These are phyloP conservation scores for Sinelater perroti DNA, from an alignment of 2,888 invertebrate species.

Conservation along the genomic window DNA sequence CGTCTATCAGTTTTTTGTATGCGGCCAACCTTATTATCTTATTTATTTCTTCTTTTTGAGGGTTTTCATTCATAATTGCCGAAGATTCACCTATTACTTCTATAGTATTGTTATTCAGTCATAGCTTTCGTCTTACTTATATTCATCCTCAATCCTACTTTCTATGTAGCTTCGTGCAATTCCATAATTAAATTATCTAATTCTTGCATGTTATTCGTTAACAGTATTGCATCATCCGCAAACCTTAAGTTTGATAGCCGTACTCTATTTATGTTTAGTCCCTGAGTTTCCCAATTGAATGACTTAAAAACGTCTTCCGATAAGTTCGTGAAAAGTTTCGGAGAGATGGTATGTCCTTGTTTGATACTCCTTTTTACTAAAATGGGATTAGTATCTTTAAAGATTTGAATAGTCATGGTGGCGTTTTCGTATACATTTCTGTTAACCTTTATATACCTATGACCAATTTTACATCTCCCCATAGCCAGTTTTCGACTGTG, in stretches of 20 bases:
- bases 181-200: too few relatives aligned
- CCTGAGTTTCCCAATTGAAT: background rate
- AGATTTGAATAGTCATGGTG: background rate
- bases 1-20: too few relatives aligned
- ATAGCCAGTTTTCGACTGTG: background rate
- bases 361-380: background rate
- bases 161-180: too few relatives aligned
- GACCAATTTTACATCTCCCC: constrained; percentile 1
- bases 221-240: constrained; percentile 5
- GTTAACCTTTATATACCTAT: background rate
- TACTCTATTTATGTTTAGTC: constrained; percentile 6
- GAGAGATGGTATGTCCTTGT: background rate
- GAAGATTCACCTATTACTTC: too few relatives aligned
- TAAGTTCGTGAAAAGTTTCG: background rate
- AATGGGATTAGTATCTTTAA: background rate
- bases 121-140: too few relatives aligned
- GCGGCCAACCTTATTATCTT: too few relatives aligned
- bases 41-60: too few relatives aligned
- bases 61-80: too few relatives aligned
- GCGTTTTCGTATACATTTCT: background rate
- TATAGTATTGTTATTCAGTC: too few relatives aligned
- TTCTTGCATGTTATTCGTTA: too few relatives aligned
- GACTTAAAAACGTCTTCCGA: constrained; percentile 1
- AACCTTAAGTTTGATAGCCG: constrained; percentile 2
- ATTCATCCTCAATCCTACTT: too few relatives aligned